Evolutionary conservation across 2,797 vertebrate genomes (phyloP).

Genomic region (Chanos chanos): DNA sequence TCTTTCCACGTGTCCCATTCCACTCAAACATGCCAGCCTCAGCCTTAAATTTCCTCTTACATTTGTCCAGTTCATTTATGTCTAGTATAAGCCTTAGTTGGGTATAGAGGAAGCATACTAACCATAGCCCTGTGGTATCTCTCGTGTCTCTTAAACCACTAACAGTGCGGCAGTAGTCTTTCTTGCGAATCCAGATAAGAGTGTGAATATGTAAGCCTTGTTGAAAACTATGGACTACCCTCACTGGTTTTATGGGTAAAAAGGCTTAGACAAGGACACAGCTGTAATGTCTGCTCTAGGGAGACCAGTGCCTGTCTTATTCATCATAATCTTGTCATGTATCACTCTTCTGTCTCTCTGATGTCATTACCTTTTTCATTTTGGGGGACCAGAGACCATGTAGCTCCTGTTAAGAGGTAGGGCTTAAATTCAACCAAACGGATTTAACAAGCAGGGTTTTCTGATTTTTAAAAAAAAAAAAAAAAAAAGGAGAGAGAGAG

Average conservation of each 20-base stretch:
- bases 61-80: conserved; percentile 45
- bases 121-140: conserved; percentile 47
- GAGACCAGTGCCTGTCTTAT: conserved; percentile 60
- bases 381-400: conserved; percentile 54
- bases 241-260: conserved; percentile 34
- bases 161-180: conserved; percentile 50
- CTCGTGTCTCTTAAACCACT: conserved; percentile 63
- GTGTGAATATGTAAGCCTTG: conserved; percentile 37
- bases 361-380: not conserved
- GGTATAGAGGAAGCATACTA: conserved; percentile 50
- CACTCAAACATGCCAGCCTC: conserved; percentile 60
- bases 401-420: conserved; percentile 48
- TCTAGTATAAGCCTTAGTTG: conserved; percentile 53
- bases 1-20: conserved; percentile 59
- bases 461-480: conserved; percentile 40
- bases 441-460: conserved; percentile 37
- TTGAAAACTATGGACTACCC: too few species aligned
- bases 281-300: conserved; percentile 46
- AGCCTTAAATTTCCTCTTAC: conserved; percentile 66
- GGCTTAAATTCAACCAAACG: conserved; percentile 46
- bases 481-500: too few species aligned
- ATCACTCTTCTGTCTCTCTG: conserved; percentile 26
- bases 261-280: conserved; percentile 12
- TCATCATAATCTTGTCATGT: conserved; percentile 53
- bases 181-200: conserved; percentile 40